Evolutionary conservation across 2,888 invertebrate genomes (phyloP), one percentile per base, ranked within the genome.

Genomic region (Petrolisthes manimaculis): DNA sequence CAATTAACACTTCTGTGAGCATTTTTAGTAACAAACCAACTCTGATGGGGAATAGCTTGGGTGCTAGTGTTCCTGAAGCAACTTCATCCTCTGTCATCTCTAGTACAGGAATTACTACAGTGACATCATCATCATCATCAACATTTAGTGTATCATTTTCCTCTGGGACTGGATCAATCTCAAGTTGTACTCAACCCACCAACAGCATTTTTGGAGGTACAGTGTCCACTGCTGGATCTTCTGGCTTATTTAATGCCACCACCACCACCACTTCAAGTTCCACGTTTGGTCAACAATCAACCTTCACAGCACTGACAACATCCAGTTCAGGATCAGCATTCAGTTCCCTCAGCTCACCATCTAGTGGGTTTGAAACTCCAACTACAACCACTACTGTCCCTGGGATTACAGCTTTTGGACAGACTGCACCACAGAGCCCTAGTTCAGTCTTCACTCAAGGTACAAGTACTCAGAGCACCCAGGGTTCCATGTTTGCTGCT

Each of bases 381-480:
- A 67, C 67, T 12, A 82, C 89, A 56, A 82, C 89, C 51, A 84
- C 92, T 24, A 83, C 91, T 83, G 21, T 91, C 75, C 86, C 91
- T 1, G 86, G 92, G 91, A 91, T 92, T 5, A 88, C 92, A 78
- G 79, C 91, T 8, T 92, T 91, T 80, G 91, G 92, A 21, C 89
- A 91, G 87, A 86, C 91, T 56, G 77, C 91, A 21, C 84, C 86
- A 82, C 80, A 54, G 5, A 24, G 61, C 24, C 71, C 84, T 56
- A 71, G 92, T 0, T 92, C 93, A 8, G 86, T 91, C 53, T 92
- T 92, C 88, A 92, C 92, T 86, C 91, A 91, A 61, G 88, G 24
- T 78, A 21, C 80, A 54, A 86, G 24, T 78, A 21, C 80, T 81
- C 56, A 84, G 9, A 90, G 14, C 86, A 92, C 92, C 53, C 91